Percentiles rank a stretch among this genome's conserved stretches.
These are phyloP conservation scores for Dryadula phaetusa DNA, from an alignment of 2,888 invertebrate genomes.

Conservation along the genomic window DNA sequence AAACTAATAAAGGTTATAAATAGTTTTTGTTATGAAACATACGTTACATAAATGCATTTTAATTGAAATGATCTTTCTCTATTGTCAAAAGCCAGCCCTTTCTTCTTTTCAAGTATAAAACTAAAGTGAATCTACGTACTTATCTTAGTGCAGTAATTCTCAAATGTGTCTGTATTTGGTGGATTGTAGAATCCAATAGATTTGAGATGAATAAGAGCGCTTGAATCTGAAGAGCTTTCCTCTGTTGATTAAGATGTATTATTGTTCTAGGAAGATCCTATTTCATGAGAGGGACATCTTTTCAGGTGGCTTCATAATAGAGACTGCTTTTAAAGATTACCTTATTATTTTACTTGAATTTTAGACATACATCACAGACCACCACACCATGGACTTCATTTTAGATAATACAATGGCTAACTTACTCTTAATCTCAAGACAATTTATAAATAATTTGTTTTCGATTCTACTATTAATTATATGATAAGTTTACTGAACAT, in stretches of 20 bases:
- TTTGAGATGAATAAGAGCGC: constrained; percentile 31
- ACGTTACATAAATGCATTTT: too few relatives aligned
- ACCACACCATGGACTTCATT: background rate
- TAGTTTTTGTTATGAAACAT: too few relatives aligned
- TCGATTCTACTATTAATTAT: background rate
- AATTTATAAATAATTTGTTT: background rate
- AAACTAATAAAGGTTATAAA: too few relatives aligned
- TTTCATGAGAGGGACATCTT: background rate
- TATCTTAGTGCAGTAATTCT: constrained; percentile 20
- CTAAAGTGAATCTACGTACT: background rate
- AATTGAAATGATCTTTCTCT: too few relatives aligned
- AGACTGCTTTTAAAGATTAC: background rate
- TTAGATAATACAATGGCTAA: background rate
- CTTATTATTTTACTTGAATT: too few relatives aligned
- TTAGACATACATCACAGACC: background rate
- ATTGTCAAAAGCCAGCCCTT: too few relatives aligned
- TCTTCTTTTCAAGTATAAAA: constrained; percentile 4
- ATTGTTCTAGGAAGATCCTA: constrained; percentile 26
- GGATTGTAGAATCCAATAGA: constrained; percentile 30
- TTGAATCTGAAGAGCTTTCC: constrained; percentile 29
- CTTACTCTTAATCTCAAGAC: background rate
- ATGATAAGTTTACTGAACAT: background rate
- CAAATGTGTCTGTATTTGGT: constrained; percentile 20
- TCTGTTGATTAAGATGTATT: constrained; percentile 33
- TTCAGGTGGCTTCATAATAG: background rate